Evolutionary conservation across 2,113 vertebrate genomes (phyloP).

Genomic region (Phainopepla nitens): DNA sequence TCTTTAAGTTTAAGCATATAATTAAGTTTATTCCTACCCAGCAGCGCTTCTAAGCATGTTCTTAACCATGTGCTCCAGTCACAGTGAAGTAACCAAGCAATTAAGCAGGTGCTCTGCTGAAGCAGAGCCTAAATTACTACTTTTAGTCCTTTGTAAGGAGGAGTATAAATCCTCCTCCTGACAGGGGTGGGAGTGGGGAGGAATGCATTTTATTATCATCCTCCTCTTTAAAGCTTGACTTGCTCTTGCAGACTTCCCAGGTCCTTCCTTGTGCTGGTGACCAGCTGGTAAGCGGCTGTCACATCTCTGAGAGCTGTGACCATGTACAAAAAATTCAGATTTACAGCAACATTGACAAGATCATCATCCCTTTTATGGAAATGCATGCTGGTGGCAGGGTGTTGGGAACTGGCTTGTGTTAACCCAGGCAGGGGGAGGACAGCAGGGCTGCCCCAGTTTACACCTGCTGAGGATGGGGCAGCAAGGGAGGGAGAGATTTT

Average conservation of each 20-base stretch:
- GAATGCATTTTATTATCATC: not conserved
- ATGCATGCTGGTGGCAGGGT: not conserved
- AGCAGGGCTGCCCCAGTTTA: not conserved
- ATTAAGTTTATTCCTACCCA: not conserved
- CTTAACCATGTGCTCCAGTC: not conserved
- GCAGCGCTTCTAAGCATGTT: not conserved
- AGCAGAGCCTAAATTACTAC: slow-evolving; percentile 22
- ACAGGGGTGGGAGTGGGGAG: not conserved
- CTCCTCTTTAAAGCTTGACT: not conserved
- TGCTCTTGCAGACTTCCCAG: not conserved
- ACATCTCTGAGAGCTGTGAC: not conserved
- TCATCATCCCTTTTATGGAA: not conserved
- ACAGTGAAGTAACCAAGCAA: not conserved
- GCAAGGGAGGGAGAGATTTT: not conserved
- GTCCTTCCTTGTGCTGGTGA: not conserved
- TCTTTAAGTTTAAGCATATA: not conserved
- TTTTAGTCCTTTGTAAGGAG: slow-evolving; percentile 3
- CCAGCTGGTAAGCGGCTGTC: slow-evolving; percentile 8
- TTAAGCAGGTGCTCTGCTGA: slow-evolving; percentile 36
- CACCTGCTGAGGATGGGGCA: not conserved
- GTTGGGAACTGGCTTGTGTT: not conserved
- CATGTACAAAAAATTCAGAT: not conserved
- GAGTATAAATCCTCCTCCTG: slow-evolving; percentile 34
- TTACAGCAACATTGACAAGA: not conserved
- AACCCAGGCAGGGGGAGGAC: not conserved